These are phyloP conservation scores for Malachius bipustulatus DNA, from an alignment of 2,888 invertebrate species.

Conservation along the genomic window DNA sequence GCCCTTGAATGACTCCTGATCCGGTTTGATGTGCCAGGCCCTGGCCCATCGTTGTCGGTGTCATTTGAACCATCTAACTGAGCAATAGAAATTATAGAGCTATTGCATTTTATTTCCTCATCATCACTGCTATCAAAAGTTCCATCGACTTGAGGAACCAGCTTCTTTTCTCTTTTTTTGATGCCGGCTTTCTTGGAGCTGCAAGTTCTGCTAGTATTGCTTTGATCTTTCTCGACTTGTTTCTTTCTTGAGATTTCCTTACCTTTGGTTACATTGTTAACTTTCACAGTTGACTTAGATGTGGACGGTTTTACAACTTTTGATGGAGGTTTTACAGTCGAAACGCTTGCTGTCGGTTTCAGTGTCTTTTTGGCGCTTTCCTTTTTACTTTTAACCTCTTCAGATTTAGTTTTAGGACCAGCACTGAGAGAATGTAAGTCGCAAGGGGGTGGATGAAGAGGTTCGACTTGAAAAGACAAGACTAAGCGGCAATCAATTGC, in stretches of 20 bases:
- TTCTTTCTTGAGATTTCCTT: slow-evolving; percentile 11
- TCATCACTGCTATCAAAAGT: slow-evolving; percentile 15
- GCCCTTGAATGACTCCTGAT: slow-evolving; percentile 1
- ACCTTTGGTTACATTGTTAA: no score
- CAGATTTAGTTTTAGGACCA: slow-evolving; percentile 23
- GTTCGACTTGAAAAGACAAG: slow-evolving; percentile 65
- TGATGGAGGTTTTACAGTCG: no score
- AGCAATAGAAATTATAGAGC: no score
- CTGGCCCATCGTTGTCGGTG: no score
- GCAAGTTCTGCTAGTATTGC: slow-evolving; percentile 16
- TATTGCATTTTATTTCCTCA: neutral
- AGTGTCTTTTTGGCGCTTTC: slow-evolving; percentile 9
- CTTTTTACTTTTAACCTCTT: slow-evolving; percentile 11
- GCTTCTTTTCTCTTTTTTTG: slow-evolving; percentile 8
- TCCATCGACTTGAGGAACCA: slow-evolving; percentile 22
- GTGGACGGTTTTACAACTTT: no score
- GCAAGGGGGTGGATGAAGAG: slow-evolving; percentile 52
- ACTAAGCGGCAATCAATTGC: slow-evolving; percentile 74
- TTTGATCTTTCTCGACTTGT: slow-evolving; percentile 15
- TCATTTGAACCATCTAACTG: slow-evolving; percentile 8
- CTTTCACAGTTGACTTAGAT: no score
- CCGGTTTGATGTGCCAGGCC: no score
- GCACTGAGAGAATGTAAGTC: slow-evolving; percentile 52
- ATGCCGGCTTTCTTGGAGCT: slow-evolving; percentile 13
- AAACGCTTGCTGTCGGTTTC: no score